Conservation (phyloP, 2,888 invertebrate species). For the Odontocolon sp. region DNA sequence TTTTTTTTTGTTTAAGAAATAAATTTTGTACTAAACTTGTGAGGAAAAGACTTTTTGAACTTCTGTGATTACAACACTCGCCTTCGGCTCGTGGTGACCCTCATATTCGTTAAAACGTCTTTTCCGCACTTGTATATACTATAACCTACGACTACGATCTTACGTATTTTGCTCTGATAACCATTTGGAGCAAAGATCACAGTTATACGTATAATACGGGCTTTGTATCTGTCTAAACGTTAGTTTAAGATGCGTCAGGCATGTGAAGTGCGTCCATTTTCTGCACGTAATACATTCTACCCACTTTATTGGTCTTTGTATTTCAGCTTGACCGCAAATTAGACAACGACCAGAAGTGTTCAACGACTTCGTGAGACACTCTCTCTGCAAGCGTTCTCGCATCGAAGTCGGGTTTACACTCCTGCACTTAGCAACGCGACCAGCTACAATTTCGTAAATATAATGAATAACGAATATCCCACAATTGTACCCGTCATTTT, state of each 20-base stretch:
- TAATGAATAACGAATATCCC: conserved; percentile 41
- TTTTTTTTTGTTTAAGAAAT: too few relatives aligned
- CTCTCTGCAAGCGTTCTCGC: conserved; percentile 13
- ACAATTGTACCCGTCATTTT: conserved; percentile 44
- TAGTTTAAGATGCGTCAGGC: conserved; percentile 10
- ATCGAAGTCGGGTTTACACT: conserved; percentile 7
- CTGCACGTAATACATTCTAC: conserved; percentile 16
- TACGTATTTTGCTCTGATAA: background rate
- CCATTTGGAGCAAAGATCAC: conserved; percentile 23
- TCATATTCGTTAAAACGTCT: too few relatives aligned
- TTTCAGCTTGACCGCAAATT: conserved; percentile 31
- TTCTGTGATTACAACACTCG: too few relatives aligned
- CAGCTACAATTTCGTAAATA: conserved; percentile 12
- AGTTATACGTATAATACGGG: conserved; percentile 6
- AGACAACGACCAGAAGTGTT: conserved; percentile 22
- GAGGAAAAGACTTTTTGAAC: too few relatives aligned
- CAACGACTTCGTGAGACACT: conserved; percentile 6
- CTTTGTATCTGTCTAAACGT: background rate
- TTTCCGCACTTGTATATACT: too few relatives aligned
- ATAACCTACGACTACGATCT: too few relatives aligned
- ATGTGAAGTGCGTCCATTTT: conserved; percentile 10
- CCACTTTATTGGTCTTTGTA: conserved; percentile 14
- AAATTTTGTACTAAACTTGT: too few relatives aligned
- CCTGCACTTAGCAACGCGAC: background rate
- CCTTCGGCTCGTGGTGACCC: too few relatives aligned